These are phyloP conservation scores for Cryptotermes secundus DNA, from an alignment of 1,140 invertebrate species.

Conservation along the genomic window DNA sequence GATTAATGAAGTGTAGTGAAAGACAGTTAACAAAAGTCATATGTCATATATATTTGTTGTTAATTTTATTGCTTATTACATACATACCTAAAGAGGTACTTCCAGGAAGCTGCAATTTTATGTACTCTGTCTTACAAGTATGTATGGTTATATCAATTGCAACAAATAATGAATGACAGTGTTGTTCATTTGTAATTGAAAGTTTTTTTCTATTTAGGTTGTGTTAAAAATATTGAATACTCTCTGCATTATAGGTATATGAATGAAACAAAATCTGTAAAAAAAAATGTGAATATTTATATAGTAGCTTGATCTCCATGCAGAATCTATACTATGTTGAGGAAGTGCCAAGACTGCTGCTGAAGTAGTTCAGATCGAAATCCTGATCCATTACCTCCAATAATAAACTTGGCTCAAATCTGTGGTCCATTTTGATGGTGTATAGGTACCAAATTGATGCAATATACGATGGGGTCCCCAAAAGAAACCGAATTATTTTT, in stretches of 20 bases:
- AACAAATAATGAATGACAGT: background rate
- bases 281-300: background rate
- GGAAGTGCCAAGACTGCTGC: background rate
- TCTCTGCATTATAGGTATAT: conserved; percentile 5
- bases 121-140: background rate
- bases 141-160: background rate
- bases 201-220: background rate
- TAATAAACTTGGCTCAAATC: no score
- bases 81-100: background rate
- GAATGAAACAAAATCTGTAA: background rate
- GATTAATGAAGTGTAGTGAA: background rate
- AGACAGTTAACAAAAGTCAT: background rate
- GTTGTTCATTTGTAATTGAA: background rate
- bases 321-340: background rate
- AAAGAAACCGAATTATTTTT: no score
- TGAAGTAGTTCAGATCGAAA: no score
- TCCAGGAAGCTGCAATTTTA: background rate
- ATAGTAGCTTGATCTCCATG: background rate
- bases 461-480: no score
- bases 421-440: background rate
- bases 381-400: no score
- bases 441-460: background rate
- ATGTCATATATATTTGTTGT: background rate
- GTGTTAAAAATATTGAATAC: background rate
- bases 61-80: background rate